These are phyloP conservation scores for Lytechinus pictus DNA, from an alignment of 35 echinoderm and acorn worm species.

Conservation along the genomic window DNA sequence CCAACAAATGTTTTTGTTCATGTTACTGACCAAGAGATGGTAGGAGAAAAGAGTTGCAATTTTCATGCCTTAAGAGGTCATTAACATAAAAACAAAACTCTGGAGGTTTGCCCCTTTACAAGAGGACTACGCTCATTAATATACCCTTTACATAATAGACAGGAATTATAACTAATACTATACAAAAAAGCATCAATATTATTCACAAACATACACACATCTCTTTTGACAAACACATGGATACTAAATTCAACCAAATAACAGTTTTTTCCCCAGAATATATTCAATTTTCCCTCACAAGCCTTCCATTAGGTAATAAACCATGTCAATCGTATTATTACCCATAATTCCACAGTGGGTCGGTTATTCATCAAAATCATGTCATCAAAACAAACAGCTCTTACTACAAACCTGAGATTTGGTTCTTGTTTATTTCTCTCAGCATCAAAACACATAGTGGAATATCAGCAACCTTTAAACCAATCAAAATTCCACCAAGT, in stretches of 20 bases:
- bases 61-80: background rate
- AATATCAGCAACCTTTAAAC: background rate
- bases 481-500: background rate
- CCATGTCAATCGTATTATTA: background rate
- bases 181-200: conserved; percentile 14
- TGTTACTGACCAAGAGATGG: background rate
- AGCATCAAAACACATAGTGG: background rate
- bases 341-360: background rate
- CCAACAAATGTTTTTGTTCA: background rate
- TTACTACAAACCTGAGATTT: background rate
- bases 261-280: background rate
- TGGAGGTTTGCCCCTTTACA: background rate
- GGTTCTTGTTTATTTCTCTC: background rate
- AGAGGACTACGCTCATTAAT: background rate
- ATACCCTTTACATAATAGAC: background rate
- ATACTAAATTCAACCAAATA: conserved; percentile 14
- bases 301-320: background rate
- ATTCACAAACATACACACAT: background rate
- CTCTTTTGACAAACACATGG: background rate
- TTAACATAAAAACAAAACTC: too few relatives aligned
- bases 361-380: background rate
- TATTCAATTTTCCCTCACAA: background rate
- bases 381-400: background rate
- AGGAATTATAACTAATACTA: background rate
- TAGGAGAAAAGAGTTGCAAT: background rate